Evolutionary conservation across 1,140 invertebrate genomes (phyloP), one percentile per base, ranked within the genome.

Genomic region (Pemphigus obesinymphae): DNA sequence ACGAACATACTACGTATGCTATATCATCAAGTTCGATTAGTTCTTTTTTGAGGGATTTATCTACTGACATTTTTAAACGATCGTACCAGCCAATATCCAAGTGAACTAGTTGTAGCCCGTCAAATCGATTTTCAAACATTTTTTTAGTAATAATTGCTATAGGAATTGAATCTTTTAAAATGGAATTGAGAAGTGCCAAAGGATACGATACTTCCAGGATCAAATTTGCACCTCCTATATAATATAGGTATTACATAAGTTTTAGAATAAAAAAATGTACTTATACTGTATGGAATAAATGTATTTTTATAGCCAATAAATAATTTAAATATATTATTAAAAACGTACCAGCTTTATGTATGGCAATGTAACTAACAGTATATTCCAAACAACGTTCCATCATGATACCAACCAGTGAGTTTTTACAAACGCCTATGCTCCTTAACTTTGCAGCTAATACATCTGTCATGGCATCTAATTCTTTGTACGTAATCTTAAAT

Each of bases 171-270:
- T 85, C 85, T 66, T 85, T 55, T 68, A 85, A 68, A 1, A 85
- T 82, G 29, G 84, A 82, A n/a, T 68, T 40, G 7, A 85, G 76
- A 17, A 85, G 72, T 15, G 82, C 17, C 29, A 23, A 83, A 81
- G 89, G 89, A 83, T 89, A 90, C 1, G 88, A 86, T 37, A 89
- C 86, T 84, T 89, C 89, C 8, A 89, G 76, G 0, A 88, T 88
- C 15, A 89, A 76, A 84, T 82, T 83, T 10, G 82, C 84, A n/a
- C 82, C 83, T 34, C 84, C 84, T 84, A 66, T 53, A 83, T 73
- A 40, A 43, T 43, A 31, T 8, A n/a, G n/a, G n/a, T n/a, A 50
- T 50, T 50, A 20, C 4, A 50, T n/a, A 20, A 37, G 26, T 68
- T 40, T 82, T 48, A 29, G n/a, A 37, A 82, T 31, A 48, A 23